phyloP scores from a whole-genome alignment of 2,113 vertebrate genomes.

The Leptobrachium leishanense region DNA sequence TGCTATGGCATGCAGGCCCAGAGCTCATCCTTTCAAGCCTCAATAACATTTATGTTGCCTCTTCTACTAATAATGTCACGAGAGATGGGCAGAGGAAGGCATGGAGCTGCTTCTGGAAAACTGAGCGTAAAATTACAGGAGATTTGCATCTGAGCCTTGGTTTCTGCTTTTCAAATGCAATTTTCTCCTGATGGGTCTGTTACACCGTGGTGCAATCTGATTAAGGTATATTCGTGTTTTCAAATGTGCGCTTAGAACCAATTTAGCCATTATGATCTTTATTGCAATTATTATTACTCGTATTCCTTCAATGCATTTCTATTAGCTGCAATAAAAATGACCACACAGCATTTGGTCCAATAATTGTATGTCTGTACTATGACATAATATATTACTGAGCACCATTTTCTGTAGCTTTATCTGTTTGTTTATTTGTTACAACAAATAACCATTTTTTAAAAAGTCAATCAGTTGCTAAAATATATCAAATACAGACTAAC shows the following conservation, averaged over 20 bases:
- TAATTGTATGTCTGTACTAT: background rate
- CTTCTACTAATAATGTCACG: slow-evolving; percentile 41
- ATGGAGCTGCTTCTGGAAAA: slow-evolving; percentile 25
- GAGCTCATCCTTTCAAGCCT: slow-evolving; percentile 43
- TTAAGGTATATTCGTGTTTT: slow-evolving; percentile 43
- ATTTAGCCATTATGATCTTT: slow-evolving; percentile 42
- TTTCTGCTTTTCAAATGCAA: slow-evolving; percentile 42
- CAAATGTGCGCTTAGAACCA: slow-evolving; percentile 32
- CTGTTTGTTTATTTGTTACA: no score
- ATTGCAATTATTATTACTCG: slow-evolving; percentile 1
- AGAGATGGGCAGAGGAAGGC: slow-evolving; percentile 32
- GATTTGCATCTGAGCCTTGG: slow-evolving; percentile 40
- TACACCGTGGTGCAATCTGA: slow-evolving; percentile 35
- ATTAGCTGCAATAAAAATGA: slow-evolving; percentile 24
- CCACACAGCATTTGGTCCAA: background rate
- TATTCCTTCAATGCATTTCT: slow-evolving; percentile 22
- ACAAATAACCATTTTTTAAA: no score
- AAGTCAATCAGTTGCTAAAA: no score
- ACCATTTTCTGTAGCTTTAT: background rate
- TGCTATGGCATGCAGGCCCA: slow-evolving; percentile 31
- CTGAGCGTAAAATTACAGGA: slow-evolving; percentile 44
- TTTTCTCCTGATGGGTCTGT: slow-evolving; percentile 38
- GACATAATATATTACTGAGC: background rate
- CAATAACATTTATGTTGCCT: slow-evolving; percentile 46
- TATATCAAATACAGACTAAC: no score